Conservation (phyloP, 2,113 vertebrate species). For the Euleptes europaea region DNA sequence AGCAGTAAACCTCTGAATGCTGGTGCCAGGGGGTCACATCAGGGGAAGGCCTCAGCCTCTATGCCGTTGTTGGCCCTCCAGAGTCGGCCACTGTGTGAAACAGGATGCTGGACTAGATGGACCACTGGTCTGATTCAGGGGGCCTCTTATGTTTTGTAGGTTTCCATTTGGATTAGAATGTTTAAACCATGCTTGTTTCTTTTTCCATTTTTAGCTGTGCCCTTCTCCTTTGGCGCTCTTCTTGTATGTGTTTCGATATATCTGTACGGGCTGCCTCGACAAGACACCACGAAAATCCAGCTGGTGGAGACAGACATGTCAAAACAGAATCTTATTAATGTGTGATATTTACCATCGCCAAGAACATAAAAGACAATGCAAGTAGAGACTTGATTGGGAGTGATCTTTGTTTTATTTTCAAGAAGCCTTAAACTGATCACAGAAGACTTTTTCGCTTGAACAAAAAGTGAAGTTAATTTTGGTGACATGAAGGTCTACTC, state of each 20-base stretch:
- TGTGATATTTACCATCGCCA: slow-evolving; percentile 69
- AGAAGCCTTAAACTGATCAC: slow-evolving; percentile 69
- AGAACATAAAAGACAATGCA: slow-evolving; percentile 16
- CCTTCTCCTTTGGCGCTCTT: slow-evolving; percentile 83
- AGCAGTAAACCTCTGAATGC: no score
- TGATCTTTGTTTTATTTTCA: not conserved
- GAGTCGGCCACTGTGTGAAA: no score
- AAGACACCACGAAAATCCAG: slow-evolving; percentile 83
- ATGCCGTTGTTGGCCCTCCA: no score
- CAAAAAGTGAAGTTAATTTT: slow-evolving; percentile 54
- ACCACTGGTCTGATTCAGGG: no score
- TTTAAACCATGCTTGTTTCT: slow-evolving; percentile 28
- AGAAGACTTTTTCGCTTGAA: slow-evolving; percentile 35
- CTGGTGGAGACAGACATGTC: slow-evolving; percentile 57
- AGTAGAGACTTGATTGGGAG: slow-evolving; percentile 26
- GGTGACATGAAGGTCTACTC: slow-evolving; percentile 27
- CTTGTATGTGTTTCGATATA: slow-evolving; percentile 97
- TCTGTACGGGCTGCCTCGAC: slow-evolving; percentile 92
- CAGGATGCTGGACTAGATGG: no score
- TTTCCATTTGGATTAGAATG: not conserved
- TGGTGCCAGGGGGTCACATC: no score
- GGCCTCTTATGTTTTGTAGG: not conserved
- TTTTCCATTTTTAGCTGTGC: slow-evolving; percentile 77
- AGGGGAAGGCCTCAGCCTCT: no score
- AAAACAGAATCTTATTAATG: slow-evolving; percentile 79